These are phyloP conservation scores for Zaprionus inermis DNA, from an alignment of 1,140 invertebrate species.

Conservation along the genomic window DNA sequence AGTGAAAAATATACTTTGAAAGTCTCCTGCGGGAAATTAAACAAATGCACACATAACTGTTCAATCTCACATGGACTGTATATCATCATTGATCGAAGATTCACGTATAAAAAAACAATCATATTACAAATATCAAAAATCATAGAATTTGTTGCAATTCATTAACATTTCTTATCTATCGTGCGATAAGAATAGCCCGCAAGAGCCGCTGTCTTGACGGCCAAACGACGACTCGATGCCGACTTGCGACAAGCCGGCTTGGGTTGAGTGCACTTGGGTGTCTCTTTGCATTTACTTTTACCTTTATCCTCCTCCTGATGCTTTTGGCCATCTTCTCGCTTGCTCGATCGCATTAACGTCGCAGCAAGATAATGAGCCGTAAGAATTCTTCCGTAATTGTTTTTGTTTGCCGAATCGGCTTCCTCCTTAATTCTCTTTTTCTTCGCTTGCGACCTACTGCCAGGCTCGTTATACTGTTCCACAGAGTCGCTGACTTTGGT, in stretches of 20 bases:
- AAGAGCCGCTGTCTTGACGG: background rate
- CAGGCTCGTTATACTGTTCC: background rate
- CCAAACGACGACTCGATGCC: background rate
- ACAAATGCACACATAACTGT: no score
- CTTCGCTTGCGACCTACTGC: background rate
- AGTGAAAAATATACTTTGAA: no score
- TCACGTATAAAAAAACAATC: background rate
- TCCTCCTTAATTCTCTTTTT: background rate
- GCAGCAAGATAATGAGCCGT: background rate
- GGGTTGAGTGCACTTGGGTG: background rate
- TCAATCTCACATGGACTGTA: background rate
- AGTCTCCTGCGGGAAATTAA: no score
- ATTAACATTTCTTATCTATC: background rate
- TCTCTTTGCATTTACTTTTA: background rate
- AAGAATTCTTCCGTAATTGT: background rate
- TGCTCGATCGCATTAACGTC: background rate
- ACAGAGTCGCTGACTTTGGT: background rate
- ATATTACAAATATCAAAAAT: background rate
- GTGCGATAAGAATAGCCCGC: background rate
- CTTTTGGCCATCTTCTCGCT: background rate
- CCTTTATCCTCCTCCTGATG: background rate
- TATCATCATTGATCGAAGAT: background rate
- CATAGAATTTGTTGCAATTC: background rate
- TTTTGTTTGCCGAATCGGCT: background rate
- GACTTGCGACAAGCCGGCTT: background rate